Evolutionary conservation across 2,888 invertebrate species (phyloP), one percentile per base, ranked within the genome.

Genomic region (Tinea trinotella): DNA sequence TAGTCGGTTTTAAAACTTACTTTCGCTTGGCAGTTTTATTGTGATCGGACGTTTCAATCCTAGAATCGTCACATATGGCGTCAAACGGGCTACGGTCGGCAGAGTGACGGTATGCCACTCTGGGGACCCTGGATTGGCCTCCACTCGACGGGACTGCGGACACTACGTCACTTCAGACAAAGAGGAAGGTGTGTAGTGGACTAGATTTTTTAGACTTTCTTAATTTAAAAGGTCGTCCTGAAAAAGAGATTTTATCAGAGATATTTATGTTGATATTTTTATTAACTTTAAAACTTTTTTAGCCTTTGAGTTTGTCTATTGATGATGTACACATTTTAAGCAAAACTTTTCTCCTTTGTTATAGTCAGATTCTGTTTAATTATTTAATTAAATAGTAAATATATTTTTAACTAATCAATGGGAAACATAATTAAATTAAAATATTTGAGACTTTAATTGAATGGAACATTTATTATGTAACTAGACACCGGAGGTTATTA

Each of bases 61-160:
- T 67, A 61, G 57, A 58, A 56, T 60, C 61, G 67, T 64, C 75
- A 71, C 84, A 85, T 81, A 83, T 85, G 84, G 83, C 84, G 80
- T 81, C 80, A 77, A 83, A 79, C 81, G 71, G 78, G 75, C 82
- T 76, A 71, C 77, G 72, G 68, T 68, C 53, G 53, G n/a, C 13
- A 13, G 74, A 82, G 76, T 81, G 83, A 80, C 79, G 81, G 80
- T 68, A 74, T 69, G 77, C 71, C 76, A 79, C 82, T 81, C 78
- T 66, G 63, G 84, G 80, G 78, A 80, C 66, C 64, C 64, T 34
- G 68, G 74, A 83, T 83, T 83, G 84, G 82, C 81, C 75, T 74
- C 68, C 65, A 50, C 50, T 50, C 50, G 15, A 50, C 50, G 22
- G 24, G 1, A 20, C 48, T 18, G 48, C 35, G 53, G 52, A 12